These are phyloP conservation scores for Sternarchorhynchus goeldii DNA, from an alignment of 2,797 vertebrate species.

Conservation along the genomic window DNA sequence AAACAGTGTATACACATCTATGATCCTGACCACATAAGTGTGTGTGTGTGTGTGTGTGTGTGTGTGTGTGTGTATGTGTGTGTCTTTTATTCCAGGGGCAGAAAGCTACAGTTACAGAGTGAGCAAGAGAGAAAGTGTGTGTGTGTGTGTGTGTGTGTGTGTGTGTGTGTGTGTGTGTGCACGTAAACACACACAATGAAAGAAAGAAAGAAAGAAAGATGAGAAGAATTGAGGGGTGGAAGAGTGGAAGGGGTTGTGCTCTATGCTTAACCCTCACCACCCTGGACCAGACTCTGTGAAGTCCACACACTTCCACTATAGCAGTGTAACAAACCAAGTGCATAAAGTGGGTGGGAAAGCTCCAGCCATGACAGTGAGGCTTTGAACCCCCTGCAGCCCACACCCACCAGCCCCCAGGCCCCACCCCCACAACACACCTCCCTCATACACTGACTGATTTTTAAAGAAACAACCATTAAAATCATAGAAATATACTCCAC, in stretches of 20 bases:
- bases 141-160: no score
- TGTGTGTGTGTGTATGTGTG: no score
- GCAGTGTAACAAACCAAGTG: slow-evolving; percentile 25
- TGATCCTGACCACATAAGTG: slow-evolving; percentile 21
- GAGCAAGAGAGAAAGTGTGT: no score
- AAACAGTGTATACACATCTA: slow-evolving; percentile 29
- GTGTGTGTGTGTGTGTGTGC: background rate
- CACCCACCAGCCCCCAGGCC: background rate
- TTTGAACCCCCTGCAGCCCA: slow-evolving; percentile 47
- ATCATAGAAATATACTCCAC: background rate
- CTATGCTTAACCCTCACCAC: slow-evolving; percentile 43
- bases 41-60: no score
- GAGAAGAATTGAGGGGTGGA: background rate
- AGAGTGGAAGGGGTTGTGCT: slow-evolving; percentile 25
- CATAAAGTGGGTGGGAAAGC: slow-evolving; percentile 3
- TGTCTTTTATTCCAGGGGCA: no score
- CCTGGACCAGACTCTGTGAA: background rate
- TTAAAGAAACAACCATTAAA: slow-evolving; percentile 35
- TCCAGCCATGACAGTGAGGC: slow-evolving; percentile 14
- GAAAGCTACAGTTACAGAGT: no score
- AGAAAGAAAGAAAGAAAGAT: slow-evolving; percentile 9
- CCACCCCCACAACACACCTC: background rate
- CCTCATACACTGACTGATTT: slow-evolving; percentile 37
- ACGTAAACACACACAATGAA: background rate
- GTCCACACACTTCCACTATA: background rate